Evolutionary conservation across 1,140 invertebrate species (phyloP).

Genomic region (Drosophila burlai): DNA sequence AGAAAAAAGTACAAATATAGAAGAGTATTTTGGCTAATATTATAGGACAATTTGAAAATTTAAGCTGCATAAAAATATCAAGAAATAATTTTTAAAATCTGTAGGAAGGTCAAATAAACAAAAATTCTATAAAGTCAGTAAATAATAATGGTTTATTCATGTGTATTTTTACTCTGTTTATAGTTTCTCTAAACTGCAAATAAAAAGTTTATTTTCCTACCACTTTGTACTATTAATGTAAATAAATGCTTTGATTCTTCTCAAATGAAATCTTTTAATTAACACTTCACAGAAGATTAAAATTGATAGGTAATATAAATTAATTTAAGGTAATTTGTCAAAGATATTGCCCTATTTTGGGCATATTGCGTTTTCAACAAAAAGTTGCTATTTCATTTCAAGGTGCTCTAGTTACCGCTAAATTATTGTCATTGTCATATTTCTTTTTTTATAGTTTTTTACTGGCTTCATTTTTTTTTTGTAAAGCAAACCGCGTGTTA

Average conservation of each 20-base stretch:
- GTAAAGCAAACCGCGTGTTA: neutral
- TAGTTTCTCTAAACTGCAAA: too few relatives aligned
- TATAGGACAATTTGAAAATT: neutral
- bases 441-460: neutral
- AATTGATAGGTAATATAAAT: neutral
- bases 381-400: neutral
- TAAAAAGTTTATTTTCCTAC: too few relatives aligned
- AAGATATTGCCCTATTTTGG: neutral
- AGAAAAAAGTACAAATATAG: constrained; percentile 5
- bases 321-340: neutral
- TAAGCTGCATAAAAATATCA: neutral
- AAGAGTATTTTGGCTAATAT: neutral
- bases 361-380: neutral
- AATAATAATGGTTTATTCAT: too few relatives aligned
- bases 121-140: too few relatives aligned
- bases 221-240: too few relatives aligned
- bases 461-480: neutral
- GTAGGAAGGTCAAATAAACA: too few relatives aligned
- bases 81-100: too few relatives aligned
- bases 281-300: neutral
- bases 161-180: too few relatives aligned
- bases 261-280: neutral
- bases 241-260: neutral
- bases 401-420: constrained; percentile 1
- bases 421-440: constrained; percentile 3